Evolutionary conservation across 1,140 invertebrate genomes (phyloP).

Genomic region (Temnothorax curvispinosus): DNA sequence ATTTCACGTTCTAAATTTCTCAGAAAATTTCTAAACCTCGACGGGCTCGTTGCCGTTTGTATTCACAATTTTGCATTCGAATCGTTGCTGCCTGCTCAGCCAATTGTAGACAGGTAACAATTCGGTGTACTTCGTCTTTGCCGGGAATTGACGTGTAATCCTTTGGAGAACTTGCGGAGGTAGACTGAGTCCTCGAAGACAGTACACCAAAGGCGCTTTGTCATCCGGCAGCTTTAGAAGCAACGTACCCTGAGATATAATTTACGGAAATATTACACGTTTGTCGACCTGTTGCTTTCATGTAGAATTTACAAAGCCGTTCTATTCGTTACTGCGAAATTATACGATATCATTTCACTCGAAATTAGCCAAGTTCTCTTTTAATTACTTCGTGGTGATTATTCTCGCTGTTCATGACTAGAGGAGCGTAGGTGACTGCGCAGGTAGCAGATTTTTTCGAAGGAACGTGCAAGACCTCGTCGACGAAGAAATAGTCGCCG

Average conservation of each 20-base stretch:
- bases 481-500: conserved; percentile 79
- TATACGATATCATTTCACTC: not conserved
- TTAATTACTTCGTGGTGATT: conserved; percentile 67
- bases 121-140: conserved; percentile 72
- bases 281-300: not conserved
- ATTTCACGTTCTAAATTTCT: not conserved
- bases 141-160: conserved; percentile 70
- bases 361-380: not conserved
- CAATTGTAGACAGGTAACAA: conserved; percentile 72
- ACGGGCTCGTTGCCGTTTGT: not conserved
- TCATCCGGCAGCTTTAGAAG: conserved; percentile 65
- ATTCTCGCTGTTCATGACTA: conserved; percentile 67
- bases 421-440: conserved; percentile 75
- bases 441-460: conserved; percentile 65
- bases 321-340: not conserved
- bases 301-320: not conserved
- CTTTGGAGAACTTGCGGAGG: conserved; percentile 40
- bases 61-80: conserved; percentile 65
- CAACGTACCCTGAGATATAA: conserved; percentile 68
- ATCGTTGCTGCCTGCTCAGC: conserved; percentile 60
- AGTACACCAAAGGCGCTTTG: conserved; percentile 66
- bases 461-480: conserved; percentile 67
- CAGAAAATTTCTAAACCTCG: conserved; percentile 21
- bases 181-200: conserved; percentile 59
- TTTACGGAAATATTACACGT: not conserved